These are phyloP conservation scores for Cnemophilus loriae DNA, from an alignment of 2,113 vertebrate species.

Conservation along the genomic window DNA sequence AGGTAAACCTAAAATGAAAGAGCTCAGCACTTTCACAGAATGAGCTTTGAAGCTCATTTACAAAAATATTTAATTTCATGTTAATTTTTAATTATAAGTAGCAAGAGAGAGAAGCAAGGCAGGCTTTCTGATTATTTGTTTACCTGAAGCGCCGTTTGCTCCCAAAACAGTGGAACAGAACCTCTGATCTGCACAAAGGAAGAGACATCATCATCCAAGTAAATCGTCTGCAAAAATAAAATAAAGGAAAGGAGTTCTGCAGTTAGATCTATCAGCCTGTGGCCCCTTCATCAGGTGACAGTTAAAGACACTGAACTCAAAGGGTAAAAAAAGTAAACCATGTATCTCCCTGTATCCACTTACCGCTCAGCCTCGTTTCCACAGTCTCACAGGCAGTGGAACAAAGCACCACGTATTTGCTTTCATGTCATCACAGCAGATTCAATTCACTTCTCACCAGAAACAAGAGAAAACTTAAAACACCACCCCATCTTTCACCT, in stretches of 20 bases:
- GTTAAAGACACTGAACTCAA: slow-evolving; percentile 50
- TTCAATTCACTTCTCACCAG: slow-evolving; percentile 17
- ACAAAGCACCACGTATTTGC: not conserved
- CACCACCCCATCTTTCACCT: not conserved
- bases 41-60: not conserved
- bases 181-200: slow-evolving; percentile 82
- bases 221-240: slow-evolving; percentile 70
- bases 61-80: not conserved
- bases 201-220: slow-evolving; percentile 78
- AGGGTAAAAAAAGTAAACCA: slow-evolving; percentile 1
- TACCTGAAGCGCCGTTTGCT: slow-evolving; percentile 78
- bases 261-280: slow-evolving; percentile 21
- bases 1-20: not conserved
- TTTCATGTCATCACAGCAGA: not conserved
- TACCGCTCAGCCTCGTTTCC: not conserved
- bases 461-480: not conserved
- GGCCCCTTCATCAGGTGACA: slow-evolving; percentile 21
- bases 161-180: slow-evolving; percentile 81
- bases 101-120: not conserved
- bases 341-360: slow-evolving; percentile 4
- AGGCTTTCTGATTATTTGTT: not conserved
- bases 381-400: not conserved
- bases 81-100: not conserved
- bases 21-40: not conserved
- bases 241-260: not conserved